Percentiles rank a stretch among this genome's conserved stretches.
These are phyloP conservation scores for Carterocephalus palaemon DNA, from an alignment of 2,888 invertebrate species.

Conservation along the genomic window DNA sequence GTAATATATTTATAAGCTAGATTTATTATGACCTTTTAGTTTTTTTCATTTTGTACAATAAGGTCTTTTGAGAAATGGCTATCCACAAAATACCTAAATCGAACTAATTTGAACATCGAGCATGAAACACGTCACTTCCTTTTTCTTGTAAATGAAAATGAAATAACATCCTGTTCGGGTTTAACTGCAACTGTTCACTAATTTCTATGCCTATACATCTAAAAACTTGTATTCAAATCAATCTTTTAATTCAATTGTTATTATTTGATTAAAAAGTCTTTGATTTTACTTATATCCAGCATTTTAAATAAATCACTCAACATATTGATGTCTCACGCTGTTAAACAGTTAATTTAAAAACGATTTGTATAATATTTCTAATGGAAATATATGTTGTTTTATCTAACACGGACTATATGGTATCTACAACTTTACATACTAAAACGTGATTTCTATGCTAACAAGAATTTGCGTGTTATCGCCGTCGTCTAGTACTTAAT, in stretches of 20 bases:
- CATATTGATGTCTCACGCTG: constrained; percentile 9
- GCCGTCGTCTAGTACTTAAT: constrained; percentile 38
- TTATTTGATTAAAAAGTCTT: no score
- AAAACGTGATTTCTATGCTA: constrained; percentile 51
- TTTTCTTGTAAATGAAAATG: no score
- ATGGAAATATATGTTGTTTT: constrained; percentile 4
- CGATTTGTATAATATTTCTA: constrained; percentile 2
- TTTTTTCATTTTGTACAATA: constrained; percentile 23
- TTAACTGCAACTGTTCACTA: no score
- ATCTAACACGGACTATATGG: constrained; percentile 13
- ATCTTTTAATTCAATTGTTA: no score
- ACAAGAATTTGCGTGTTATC: constrained; percentile 49
- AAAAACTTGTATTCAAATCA: no score
- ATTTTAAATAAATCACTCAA: constrained; percentile 3
- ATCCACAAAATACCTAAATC: constrained; percentile 19
- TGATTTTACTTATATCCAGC: neutral
- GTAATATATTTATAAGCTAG: constrained; percentile 25
- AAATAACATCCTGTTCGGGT: no score
- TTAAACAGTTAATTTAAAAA: constrained; percentile 7
- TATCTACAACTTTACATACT: constrained; percentile 24
- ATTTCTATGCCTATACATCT: no score
- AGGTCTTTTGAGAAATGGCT: constrained; percentile 18
- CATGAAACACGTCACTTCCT: constrained; percentile 9
- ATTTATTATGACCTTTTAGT: constrained; percentile 22
- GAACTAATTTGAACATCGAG: constrained; percentile 10